Conservation (phyloP, 1,140 invertebrate genomes). For the Dryas iulia region DNA sequence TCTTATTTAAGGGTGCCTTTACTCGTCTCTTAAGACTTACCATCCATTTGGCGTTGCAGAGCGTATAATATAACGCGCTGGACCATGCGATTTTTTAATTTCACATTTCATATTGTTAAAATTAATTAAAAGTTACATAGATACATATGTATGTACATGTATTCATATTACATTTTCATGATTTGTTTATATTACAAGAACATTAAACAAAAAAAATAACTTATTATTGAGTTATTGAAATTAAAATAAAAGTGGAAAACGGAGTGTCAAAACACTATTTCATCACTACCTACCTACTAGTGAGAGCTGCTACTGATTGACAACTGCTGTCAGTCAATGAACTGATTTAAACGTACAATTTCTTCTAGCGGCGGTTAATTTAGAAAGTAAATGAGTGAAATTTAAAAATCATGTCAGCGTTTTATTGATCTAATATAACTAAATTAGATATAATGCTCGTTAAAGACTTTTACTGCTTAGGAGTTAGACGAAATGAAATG, state of each 20-base stretch:
- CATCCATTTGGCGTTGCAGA: background rate
- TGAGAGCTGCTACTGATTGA: too few relatives aligned
- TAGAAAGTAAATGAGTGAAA: background rate
- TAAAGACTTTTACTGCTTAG: background rate
- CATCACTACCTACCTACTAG: too few relatives aligned
- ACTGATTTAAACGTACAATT: slow-evolving; percentile 1
- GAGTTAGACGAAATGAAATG: background rate
- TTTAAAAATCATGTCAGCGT: background rate
- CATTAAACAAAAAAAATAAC: too few relatives aligned
- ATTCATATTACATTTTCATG: too few relatives aligned
- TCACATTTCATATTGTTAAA: too few relatives aligned
- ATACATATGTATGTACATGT: too few relatives aligned
- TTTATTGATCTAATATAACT: background rate
- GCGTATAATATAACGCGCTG: background rate
- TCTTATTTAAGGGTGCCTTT: slow-evolving; percentile 31
- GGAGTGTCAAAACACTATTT: too few relatives aligned
- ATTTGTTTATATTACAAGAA: too few relatives aligned
- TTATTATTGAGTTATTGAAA: too few relatives aligned
- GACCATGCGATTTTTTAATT: too few relatives aligned
- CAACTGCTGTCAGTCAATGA: background rate
- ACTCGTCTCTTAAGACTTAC: slow-evolving; percentile 14
- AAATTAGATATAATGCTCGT: background rate
- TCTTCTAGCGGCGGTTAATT: background rate
- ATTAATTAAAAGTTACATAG: too few relatives aligned
- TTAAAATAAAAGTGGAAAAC: too few relatives aligned